Evolutionary conservation across 2,113 vertebrate genomes (phyloP).

Genomic region (Pseudopodoces humilis): DNA sequence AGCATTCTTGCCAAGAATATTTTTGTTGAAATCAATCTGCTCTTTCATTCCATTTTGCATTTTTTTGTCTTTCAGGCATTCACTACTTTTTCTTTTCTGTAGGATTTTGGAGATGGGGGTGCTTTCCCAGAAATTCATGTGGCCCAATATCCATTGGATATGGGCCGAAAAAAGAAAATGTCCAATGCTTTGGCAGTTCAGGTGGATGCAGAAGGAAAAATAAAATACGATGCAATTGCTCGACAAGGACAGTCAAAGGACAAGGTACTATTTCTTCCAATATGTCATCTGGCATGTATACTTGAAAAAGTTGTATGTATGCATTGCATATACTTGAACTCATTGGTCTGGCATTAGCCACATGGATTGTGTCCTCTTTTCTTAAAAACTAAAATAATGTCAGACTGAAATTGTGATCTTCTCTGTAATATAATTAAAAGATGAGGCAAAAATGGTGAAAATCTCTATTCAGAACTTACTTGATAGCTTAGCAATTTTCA

Average conservation of each 20-base stretch:
- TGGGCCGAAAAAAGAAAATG: slow-evolving; percentile 94
- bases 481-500: background rate
- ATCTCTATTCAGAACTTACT: background rate
- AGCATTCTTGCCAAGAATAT: background rate
- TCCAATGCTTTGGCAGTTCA: slow-evolving; percentile 95
- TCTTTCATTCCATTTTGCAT: background rate
- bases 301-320: background rate
- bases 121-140: slow-evolving; percentile 98
- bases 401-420: background rate
- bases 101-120: slow-evolving; percentile 99
- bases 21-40: background rate
- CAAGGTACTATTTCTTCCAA: slow-evolving; percentile 79
- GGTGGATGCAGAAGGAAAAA: slow-evolving; percentile 95
- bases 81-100: background rate
- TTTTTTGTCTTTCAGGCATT: background rate
- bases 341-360: background rate
- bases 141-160: slow-evolving; percentile 96
- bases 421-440: background rate
- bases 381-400: background rate
- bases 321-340: background rate
- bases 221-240: slow-evolving; percentile 96
- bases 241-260: slow-evolving; percentile 95
- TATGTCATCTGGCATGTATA: background rate
- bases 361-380: background rate
- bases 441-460: background rate